Evolutionary conservation across 2,113 vertebrate species (phyloP).

Genomic region (Probosciger aterrimus): DNA sequence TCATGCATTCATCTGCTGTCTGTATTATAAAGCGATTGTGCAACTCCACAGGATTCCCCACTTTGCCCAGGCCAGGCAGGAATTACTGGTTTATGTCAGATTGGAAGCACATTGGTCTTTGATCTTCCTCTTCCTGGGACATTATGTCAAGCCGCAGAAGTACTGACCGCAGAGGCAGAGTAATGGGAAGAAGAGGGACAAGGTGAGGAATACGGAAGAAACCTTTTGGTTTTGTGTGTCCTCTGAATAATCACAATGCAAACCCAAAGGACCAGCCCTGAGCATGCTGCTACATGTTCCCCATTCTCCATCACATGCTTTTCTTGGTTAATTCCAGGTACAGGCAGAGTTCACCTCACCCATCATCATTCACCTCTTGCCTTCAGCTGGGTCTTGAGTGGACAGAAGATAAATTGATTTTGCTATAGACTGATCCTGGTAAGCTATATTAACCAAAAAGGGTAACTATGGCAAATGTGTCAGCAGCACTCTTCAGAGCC

Average conservation of each 20-base stretch:
- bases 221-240: not conserved
- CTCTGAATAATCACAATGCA: not conserved
- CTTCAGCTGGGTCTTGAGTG: not conserved
- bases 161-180: fast-evolving
- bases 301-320: not conserved
- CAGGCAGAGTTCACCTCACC: not conserved
- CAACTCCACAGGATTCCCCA: not conserved
- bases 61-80: not conserved
- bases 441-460: not conserved
- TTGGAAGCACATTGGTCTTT: not conserved
- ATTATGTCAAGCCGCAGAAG: not conserved
- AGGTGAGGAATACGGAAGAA: not conserved
- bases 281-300: not conserved
- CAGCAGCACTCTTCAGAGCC: too few relatives aligned
- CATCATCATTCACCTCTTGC: not conserved
- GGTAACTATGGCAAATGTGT: not conserved
- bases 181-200: not conserved
- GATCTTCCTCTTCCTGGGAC: not conserved
- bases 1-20: not conserved
- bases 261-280: not conserved
- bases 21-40: fast-evolving
- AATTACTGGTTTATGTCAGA: not conserved
- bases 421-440: not conserved
- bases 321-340: not conserved
- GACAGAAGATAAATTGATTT: not conserved